Conservation (phyloP, 2,797 vertebrate species). For the Huso huso region DNA sequence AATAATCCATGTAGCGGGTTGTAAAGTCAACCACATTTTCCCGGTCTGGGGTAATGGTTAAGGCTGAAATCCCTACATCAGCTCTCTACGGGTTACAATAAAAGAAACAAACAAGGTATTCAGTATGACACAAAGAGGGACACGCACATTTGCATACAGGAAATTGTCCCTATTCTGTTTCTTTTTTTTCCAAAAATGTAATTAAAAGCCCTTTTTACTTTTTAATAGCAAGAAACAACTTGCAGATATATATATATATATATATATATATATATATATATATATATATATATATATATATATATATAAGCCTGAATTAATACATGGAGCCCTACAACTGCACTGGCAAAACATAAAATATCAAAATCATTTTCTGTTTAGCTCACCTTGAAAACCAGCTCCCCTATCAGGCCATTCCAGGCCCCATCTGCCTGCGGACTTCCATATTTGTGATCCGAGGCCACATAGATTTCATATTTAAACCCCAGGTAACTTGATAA, state of each 20-base stretch:
- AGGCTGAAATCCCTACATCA: conserved; percentile 90
- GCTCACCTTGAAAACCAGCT: conserved; percentile 91
- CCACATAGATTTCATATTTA: conserved; percentile 93
- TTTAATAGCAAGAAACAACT: too few relatives aligned
- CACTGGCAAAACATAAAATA: not conserved
- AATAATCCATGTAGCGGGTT: conserved; percentile 97
- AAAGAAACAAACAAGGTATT: too few relatives aligned
- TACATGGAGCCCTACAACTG: too few relatives aligned
- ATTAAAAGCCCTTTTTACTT: too few relatives aligned
- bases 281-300: too few relatives aligned
- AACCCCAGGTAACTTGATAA: conserved; percentile 93
- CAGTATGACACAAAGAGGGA: too few relatives aligned
- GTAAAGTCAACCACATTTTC: conserved; percentile 97
- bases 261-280: too few relatives aligned
- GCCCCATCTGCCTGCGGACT: conserved; percentile 84
- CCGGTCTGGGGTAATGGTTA: conserved; percentile 94
- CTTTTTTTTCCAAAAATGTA: too few relatives aligned
- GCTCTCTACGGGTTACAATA: conserved; percentile 64
- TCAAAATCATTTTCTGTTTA: not conserved
- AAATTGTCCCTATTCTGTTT: too few relatives aligned
- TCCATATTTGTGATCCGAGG: conserved; percentile 93
- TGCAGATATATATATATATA: too few relatives aligned
- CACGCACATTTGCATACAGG: too few relatives aligned
- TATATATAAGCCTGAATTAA: too few relatives aligned
- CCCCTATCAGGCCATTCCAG: conserved; percentile 94